Percentiles rank a stretch among this genome's conserved stretches.
phyloP scores from a whole-genome alignment of 1,140 invertebrate genomes.

The Platorchestia sp. region DNA sequence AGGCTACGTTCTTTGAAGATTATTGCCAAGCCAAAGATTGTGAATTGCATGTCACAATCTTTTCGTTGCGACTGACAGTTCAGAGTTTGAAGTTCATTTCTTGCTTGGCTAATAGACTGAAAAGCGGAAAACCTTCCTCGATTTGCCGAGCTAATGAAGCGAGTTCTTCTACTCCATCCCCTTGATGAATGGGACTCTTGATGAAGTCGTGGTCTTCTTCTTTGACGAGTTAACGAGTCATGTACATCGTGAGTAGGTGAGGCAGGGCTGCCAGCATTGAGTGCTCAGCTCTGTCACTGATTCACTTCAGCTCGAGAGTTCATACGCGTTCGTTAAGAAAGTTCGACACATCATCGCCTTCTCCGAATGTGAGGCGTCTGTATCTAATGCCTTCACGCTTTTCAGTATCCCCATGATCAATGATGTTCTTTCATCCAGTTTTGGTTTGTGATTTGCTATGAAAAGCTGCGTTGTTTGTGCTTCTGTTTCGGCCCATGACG shows the following conservation, averaged over 20 bases:
- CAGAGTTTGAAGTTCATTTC: conserved; percentile 42
- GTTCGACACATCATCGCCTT: not conserved
- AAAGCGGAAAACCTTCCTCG: conserved; percentile 19
- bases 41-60: conserved; percentile 16
- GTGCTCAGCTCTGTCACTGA: conserved; percentile 2
- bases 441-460: conserved; percentile 34
- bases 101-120: conserved; percentile 43
- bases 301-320: not conserved
- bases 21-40: conserved; percentile 24
- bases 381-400: conserved; percentile 37
- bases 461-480: conserved; percentile 44
- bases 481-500: conserved; percentile 40
- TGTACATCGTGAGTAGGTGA: conserved; percentile 9
- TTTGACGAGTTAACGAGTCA: conserved; percentile 39
- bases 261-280: conserved; percentile 27
- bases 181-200: conserved; percentile 38
- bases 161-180: conserved; percentile 44
- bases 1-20: not conserved
- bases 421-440: conserved; percentile 38
- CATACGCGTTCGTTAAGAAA: not conserved
- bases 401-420: not conserved
- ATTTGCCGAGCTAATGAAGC: conserved; percentile 42
- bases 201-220: conserved; percentile 33
- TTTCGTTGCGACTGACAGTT: conserved; percentile 4
- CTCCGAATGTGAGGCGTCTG: conserved; percentile 13